Base-by-base conservation (phyloP, 1,140 invertebrate species). In the Brachionus asplanchnoidis region DNA sequence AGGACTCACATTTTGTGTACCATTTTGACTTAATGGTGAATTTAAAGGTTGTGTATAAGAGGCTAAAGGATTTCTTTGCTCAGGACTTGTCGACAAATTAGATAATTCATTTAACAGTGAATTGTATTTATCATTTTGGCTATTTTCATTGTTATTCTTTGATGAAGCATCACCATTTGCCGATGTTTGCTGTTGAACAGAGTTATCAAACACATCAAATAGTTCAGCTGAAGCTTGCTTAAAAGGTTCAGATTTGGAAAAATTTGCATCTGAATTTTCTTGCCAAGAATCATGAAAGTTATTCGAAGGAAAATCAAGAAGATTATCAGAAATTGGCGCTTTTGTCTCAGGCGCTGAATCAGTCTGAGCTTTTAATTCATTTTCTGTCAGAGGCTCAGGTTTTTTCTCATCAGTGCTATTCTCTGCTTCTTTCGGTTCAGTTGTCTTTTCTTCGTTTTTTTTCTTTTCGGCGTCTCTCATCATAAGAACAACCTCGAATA, bases 401-500 rank as follows among this genome's bases (percentile, higher is more conserved):
- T 32, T 23, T 36, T 28, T 11, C 11, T 68, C 28, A n/a, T 68
- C 8, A 14, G 5, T 3, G 2, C 9, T 11, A 44, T n/a, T 40
- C 17, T 42, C 68, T 40, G 23, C 14, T 14, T 28, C n/a, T 36
- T 36, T 14, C n/a, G 2, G 5, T 77, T 77, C 73, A 53, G 1
- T 23, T 50, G 14, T 23, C 14, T 50, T 36, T 26, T 46, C 73
- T 28, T 82, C 53, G 8, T 82, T 65, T 32, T 32, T 17, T 20
- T 20, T 36, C 23, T 78, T 78, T 46, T 68, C 53, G 1, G 56
- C 28, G 6, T 28, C 73, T 70, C 68, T 84, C 40, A 84, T 46
- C 17, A 70, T 65, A 0, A 84, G 23, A 3, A 73, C 66, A 60
- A 75, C 66, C 50, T 84, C 60, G 17, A 84, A 84, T 36, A 84